Evolutionary conservation across 2,888 invertebrate genomes (phyloP).

Genomic region (Caenorhabditis plicata): DNA sequence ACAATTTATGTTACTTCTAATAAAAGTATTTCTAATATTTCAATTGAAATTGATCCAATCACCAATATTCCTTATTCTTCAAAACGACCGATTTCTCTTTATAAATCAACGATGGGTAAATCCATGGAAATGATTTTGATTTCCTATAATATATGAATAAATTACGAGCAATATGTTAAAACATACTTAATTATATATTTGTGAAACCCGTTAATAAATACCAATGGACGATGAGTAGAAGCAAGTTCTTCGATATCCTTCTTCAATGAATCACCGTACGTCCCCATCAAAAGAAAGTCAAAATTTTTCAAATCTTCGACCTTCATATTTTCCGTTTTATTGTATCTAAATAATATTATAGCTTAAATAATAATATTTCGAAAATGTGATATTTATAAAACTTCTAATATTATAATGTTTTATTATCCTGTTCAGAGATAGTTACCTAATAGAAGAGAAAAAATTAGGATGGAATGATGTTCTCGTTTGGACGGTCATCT

Average conservation of each 20-base stretch:
- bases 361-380: background rate
- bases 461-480: too few relatives aligned
- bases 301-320: slow-evolving; percentile 46
- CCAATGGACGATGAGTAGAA: slow-evolving; percentile 32
- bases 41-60: background rate
- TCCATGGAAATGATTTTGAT: slow-evolving; percentile 38
- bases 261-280: slow-evolving; percentile 39
- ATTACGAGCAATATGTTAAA: background rate
- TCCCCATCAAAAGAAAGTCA: slow-evolving; percentile 59
- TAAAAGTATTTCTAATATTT: background rate
- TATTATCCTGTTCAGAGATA: too few relatives aligned
- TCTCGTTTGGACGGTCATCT: too few relatives aligned
- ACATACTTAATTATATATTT: slow-evolving; percentile 18
- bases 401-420: too few relatives aligned
- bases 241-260: slow-evolving; percentile 30
- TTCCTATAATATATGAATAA: slow-evolving; percentile 5
- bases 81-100: slow-evolving; percentile 48
- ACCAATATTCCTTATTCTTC: slow-evolving; percentile 27
- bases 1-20: too few relatives aligned
- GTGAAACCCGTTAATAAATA: slow-evolving; percentile 48
- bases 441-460: too few relatives aligned
- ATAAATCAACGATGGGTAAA: slow-evolving; percentile 44
- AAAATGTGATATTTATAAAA: too few relatives aligned
- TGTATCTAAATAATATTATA: slow-evolving; percentile 58
- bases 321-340: slow-evolving; percentile 59